Evolutionary conservation across 2,888 invertebrate species (phyloP), one percentile per base, ranked within the genome.

Genomic region (Odontomyia ornata): DNA sequence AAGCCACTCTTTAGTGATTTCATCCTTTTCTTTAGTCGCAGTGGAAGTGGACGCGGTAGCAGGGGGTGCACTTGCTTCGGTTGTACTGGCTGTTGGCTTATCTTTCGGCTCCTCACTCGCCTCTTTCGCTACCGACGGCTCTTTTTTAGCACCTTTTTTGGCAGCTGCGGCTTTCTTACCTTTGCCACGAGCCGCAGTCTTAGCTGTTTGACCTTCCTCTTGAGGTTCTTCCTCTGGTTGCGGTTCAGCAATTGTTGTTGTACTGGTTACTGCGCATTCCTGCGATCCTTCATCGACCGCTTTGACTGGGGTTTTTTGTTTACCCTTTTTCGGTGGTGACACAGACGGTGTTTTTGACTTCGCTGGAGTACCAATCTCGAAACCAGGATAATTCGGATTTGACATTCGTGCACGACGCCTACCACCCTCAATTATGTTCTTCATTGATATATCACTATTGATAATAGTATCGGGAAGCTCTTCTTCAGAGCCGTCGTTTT

Each of bases 371-470:
- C 25, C 27, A 75, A 47, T 25, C 62, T 75, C 47, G 25, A 56
- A 56, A 11, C n/a, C 52, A 1, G 56, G 80, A 4, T 83, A 83
- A 0, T 81, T 77, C 0, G 81, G 80, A 0, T 81, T 77, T 0
- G 84, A 83, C 0, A 83, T 80, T 0, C 85, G 80, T 0, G 73
- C 57, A 18, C 69, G 69, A 18, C 71, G 71, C 1, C 60, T 56
- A 71, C 85, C 86, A 1, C 86, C 86, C 0, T 79, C 78, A 7
- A 86, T 82, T 7, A 86, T 86, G 75, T 86, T 86, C 43, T 86
- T 84, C 0, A 84, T 84, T 1, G 86, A 86, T 0, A 86, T 82
- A 15, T 82, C 81, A 13, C 85, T 85, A 30, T 84, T 85, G 57
- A 64, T 64, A 18, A 64, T 43, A 5, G 75, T 75, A 27, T 28